These are phyloP conservation scores for Lordiphosa collinella DNA, from an alignment of 1,140 invertebrate genomes.

Conservation along the genomic window DNA sequence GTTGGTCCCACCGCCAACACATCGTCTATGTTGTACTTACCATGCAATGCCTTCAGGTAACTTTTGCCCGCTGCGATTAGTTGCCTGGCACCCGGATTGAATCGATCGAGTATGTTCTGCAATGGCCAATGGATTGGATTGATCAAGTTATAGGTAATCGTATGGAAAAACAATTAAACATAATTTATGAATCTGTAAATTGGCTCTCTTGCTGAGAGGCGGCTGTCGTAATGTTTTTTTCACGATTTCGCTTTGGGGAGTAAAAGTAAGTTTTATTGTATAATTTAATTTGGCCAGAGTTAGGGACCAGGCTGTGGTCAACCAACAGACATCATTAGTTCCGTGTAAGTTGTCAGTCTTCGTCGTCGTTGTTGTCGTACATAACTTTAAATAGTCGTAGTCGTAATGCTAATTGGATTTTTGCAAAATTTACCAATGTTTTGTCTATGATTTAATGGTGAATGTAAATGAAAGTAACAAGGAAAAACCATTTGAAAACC, in stretches of 20 bases:
- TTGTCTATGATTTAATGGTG: conserved; percentile 31
- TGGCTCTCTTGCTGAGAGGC: conserved; percentile 3
- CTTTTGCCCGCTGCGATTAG: conserved; percentile 95
- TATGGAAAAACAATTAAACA: conserved; percentile 38
- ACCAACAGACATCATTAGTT: conserved; percentile 60
- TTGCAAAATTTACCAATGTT: conserved; percentile 36
- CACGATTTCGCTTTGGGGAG: conserved; percentile 42
- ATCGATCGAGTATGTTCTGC: conserved; percentile 96
- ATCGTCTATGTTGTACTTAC: conserved; percentile 82
- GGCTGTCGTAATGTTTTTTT: conserved; percentile 46
- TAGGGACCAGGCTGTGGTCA: conserved; percentile 42
- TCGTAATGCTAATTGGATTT: conserved; percentile 46
- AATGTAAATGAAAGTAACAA: conserved; percentile 41
- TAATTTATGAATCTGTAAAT: conserved; percentile 48
- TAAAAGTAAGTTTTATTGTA: conserved; percentile 55
- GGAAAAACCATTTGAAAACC: neutral
- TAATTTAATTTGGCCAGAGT: conserved; percentile 49
- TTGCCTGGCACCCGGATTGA: conserved; percentile 94
- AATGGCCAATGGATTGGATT: conserved; percentile 62
- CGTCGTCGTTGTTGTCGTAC: neutral
- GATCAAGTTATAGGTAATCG: conserved; percentile 21
- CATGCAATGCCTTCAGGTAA: conserved; percentile 94
- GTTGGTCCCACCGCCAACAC: neutral
- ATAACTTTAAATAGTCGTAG: conserved; percentile 18
- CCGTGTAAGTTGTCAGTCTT: conserved; percentile 31